Evolutionary conservation across 2,113 vertebrate genomes (phyloP), one percentile per base, ranked within the genome.

Genomic region (Verasper variegatus): DNA sequence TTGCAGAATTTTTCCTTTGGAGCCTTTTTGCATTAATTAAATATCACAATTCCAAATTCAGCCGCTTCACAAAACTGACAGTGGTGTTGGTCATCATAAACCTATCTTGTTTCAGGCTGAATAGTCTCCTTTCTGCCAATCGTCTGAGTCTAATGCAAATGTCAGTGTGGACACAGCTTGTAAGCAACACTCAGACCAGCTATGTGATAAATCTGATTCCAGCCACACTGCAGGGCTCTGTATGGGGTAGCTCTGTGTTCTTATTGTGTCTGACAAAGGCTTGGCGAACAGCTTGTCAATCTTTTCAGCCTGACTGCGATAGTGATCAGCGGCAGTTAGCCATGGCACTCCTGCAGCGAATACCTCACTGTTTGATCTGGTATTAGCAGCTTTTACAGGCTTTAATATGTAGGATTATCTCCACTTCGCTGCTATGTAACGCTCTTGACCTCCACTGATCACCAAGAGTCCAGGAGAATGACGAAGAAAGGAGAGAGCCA

Each of bases 341-440:
- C 78, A 47, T 71, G 73, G 71, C 82, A 69, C 73, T 72, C 18
- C 73, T 2, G 24, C 79, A 84, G 62, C 74, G 81, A 91, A 89
- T 81, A 80, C 79, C 52, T 86, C 71, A 81, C 79, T 88, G 84
- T 92, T 92, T 90, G 87, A 90, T 89, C 83, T 87, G 78, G 86
- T 73, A 88, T 93, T 91, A 92, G 84, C 80, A 54, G 80, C 64
- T 83, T 71, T 82, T 84, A 80, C 79, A 68, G 86, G 80, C 86
- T 86, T 91, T 92, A 92, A 91, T 93, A 83, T 88, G 87, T 54
- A 35, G 87, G 87, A 93, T 93, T 92, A 92, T 91, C 90, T 84
- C 72, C 76, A 85, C 81, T 73, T 87, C 82, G 71, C 81, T 80
- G 80, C 67, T 78, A 57, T 81, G 82, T 85, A 83, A 76, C 76